Conservation (phyloP, 2,113 vertebrate genomes). For the Grantiella picta region DNA sequence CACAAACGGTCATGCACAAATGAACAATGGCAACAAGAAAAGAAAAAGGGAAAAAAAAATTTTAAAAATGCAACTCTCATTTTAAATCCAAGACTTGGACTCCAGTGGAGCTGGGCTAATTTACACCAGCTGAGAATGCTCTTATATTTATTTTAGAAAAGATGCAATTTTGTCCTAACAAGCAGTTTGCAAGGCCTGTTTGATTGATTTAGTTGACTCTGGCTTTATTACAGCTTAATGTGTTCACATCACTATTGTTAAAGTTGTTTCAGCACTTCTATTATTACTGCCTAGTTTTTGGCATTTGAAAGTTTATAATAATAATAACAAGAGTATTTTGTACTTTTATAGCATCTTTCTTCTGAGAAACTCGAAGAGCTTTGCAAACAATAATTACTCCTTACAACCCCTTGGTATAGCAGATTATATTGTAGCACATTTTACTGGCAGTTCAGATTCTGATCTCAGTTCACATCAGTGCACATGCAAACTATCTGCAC, state of each 20-base stretch:
- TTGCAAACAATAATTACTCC: slow-evolving; percentile 56
- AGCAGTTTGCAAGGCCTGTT: slow-evolving; percentile 55
- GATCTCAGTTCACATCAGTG: not conserved
- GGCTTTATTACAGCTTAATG: slow-evolving; percentile 64
- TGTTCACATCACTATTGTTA: slow-evolving; percentile 65
- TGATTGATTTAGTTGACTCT: slow-evolving; percentile 68
- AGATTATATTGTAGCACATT: slow-evolving; percentile 12
- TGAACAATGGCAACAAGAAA: slow-evolving; percentile 31
- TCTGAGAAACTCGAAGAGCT: not conserved
- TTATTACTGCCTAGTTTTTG: slow-evolving; percentile 62
- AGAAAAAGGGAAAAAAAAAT: not conserved
- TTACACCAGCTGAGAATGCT: slow-evolving; percentile 62
- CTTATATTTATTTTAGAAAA: slow-evolving; percentile 67
- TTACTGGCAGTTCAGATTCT: not conserved
- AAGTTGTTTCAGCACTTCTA: slow-evolving; percentile 67
- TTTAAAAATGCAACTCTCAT: not conserved
- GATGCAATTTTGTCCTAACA: slow-evolving; percentile 62
- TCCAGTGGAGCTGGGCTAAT: slow-evolving; percentile 55
- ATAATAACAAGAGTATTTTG: slow-evolving; percentile 58
- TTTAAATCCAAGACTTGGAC: slow-evolving; percentile 41
- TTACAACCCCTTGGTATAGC: not conserved
- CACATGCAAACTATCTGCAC: not conserved
- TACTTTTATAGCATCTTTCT: slow-evolving; percentile 62
- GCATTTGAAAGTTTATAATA: slow-evolving; percentile 60
- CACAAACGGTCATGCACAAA: not conserved